Evolutionary conservation across 2,797 vertebrate species (phyloP).

Genomic region (Heterohyrax brucei): DNA sequence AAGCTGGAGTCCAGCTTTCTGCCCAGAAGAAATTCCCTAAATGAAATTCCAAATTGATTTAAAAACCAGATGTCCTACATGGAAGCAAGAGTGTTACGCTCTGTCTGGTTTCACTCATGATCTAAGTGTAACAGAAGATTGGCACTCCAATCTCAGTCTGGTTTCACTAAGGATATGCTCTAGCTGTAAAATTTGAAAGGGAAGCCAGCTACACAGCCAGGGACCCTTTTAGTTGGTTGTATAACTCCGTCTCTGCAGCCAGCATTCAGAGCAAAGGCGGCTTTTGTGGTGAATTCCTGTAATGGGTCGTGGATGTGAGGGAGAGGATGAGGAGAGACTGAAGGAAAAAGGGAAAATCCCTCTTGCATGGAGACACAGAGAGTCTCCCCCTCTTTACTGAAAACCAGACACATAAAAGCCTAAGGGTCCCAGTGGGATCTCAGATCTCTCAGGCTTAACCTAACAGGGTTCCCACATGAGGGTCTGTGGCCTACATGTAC

Average conservation of each 20-base stretch:
- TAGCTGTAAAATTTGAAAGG: slow-evolving; percentile 47
- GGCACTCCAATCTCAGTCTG: slow-evolving; percentile 73
- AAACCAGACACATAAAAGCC: rapidly evolving
- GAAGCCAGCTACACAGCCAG: not conserved
- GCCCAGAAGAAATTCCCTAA: slow-evolving; percentile 44
- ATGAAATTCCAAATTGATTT: slow-evolving; percentile 62
- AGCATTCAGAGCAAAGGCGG: not conserved
- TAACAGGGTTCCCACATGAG: not conserved
- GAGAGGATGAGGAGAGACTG: not conserved
- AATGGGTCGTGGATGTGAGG: rapidly evolving
- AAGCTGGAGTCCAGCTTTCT: slow-evolving; percentile 41
- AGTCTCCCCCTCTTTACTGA: rapidly evolving
- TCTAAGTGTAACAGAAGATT: slow-evolving; percentile 85
- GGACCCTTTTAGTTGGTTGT: not conserved
- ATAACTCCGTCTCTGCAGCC: not conserved
- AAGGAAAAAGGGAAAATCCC: not conserved
- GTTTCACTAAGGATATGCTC: slow-evolving; percentile 70
- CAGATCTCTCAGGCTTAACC: not conserved
- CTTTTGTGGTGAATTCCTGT: rapidly evolving
- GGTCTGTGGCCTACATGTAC: rapidly evolving
- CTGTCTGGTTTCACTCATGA: slow-evolving; percentile 81
- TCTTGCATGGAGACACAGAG: not conserved
- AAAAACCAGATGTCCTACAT: slow-evolving; percentile 47
- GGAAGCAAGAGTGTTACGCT: slow-evolving; percentile 40
- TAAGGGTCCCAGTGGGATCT: rapidly evolving